Base-by-base conservation (phyloP, 2,888 invertebrate species). In the Seira musarum region DNA sequence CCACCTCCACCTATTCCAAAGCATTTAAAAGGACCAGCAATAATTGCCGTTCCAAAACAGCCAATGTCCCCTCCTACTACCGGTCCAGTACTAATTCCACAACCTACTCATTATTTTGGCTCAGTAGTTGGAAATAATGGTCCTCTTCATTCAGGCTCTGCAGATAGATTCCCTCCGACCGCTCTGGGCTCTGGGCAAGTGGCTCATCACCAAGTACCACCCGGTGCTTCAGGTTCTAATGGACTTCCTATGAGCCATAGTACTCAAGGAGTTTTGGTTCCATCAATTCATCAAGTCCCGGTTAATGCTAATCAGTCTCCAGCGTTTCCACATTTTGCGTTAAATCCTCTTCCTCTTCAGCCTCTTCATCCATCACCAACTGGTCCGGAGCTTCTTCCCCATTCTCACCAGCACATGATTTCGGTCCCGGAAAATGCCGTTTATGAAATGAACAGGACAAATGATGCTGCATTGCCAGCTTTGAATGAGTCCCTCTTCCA, bases 361-460 rank as follows among this genome's bases (percentile, higher is more conserved):
- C 61, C 21, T 15, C 63, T 17, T 6, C 63, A 63, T 24, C 3
- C 2, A 8, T 5, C 22, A 21, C 63, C 17, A 63, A 63, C 22
- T 6, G 21, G 15, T 63, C 22, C 63, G 2, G 63, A 22, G 13
- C 63, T 24, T 13, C 3, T 53, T 2, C 17, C 30, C 1, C 24
- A 46, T 5, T 46, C 53, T 15, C 68, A 79, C 10, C 49, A 72
- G 17, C 68, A 67, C 10, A 21, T 79, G 30, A 72, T 79, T 40
- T 79, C 79, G 3, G 24, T 73, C 1, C 79, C 79, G 46, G 73
- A 79, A 64, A 79, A 79, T 69, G 79, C 73, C 1, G 21, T 79
- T 49, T 3, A 46, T 15, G 74, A 67, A 53, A 19, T 67, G 1
- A 74, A 74, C 46, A 74, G 66, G 57, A 74, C 74, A 15, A 73